phyloP scores from a whole-genome alignment of 1,140 invertebrate species.

The Helicoverpa armigera region DNA sequence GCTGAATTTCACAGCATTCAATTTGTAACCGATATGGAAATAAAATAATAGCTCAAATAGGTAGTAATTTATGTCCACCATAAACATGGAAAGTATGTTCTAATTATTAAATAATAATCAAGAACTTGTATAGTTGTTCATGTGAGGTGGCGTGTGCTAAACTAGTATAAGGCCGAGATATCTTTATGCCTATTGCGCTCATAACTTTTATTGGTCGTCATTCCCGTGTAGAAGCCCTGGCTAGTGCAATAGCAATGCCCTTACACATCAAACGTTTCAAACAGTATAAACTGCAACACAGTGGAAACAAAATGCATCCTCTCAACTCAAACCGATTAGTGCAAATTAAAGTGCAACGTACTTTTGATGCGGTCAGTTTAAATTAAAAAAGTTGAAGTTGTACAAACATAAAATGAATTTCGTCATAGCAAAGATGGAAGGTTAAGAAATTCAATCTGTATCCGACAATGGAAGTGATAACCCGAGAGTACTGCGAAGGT shows the following conservation, averaged over 20 bases:
- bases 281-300: constrained; percentile 33
- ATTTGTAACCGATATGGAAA: constrained; percentile 32
- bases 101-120: constrained; percentile 38
- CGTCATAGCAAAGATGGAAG: constrained; percentile 67
- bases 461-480: constrained; percentile 75
- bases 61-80: constrained; percentile 10
- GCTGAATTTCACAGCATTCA: constrained; percentile 29
- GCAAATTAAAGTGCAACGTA: constrained; percentile 57
- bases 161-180: constrained; percentile 60
- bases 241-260: constrained; percentile 64
- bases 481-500: constrained; percentile 68
- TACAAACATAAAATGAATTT: constrained; percentile 71
- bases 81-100: constrained; percentile 31
- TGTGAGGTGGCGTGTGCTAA: background rate
- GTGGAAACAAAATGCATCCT: constrained; percentile 47
- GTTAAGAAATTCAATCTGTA: constrained; percentile 77
- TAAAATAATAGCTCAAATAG: constrained; percentile 4
- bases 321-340: constrained; percentile 40
- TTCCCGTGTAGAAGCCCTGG: constrained; percentile 57
- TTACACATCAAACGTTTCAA: constrained; percentile 62
- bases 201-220: constrained; percentile 65
- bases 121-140: background rate
- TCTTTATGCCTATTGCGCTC: constrained; percentile 67
- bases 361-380: constrained; percentile 38
- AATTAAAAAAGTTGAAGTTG: constrained; percentile 68